Evolutionary conservation across 1,140 invertebrate species (phyloP).

Genomic region (Babylonia areolata): DNA sequence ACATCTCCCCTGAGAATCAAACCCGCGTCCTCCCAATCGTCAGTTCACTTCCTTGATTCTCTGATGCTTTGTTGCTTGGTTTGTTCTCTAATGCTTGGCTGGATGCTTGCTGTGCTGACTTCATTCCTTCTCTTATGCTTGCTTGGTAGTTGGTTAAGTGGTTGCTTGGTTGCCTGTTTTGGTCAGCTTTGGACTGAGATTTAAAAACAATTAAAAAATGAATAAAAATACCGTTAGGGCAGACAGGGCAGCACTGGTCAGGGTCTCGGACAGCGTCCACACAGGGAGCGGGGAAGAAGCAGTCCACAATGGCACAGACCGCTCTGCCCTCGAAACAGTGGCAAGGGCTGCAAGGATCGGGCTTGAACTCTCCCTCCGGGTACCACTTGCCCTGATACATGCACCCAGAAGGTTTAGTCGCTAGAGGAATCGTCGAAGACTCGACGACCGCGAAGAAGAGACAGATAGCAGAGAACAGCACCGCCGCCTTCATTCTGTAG

Average conservation of each 20-base stretch:
- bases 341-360: conserved; percentile 52
- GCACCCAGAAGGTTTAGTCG: conserved; percentile 35
- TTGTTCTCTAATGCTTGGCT: no score
- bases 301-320: conserved; percentile 55
- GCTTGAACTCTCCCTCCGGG: conserved; percentile 42
- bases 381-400: conserved; percentile 45
- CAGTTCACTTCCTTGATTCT: no score
- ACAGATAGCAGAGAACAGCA: background rate
- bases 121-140: no score
- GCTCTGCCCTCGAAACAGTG: conserved; percentile 43
- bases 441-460: background rate
- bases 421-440: background rate
- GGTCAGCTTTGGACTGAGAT: no score
- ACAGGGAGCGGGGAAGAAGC: conserved; percentile 56
- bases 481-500: background rate
- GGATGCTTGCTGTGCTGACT: no score
- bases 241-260: conserved; percentile 54
- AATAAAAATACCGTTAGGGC: conserved; percentile 55
- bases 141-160: no score
- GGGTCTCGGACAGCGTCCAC: conserved; percentile 54
- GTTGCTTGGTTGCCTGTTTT: no score
- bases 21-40: no score
- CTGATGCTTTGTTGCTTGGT: no score
- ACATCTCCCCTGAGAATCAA: no score
- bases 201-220: no score